Percentiles rank a stretch among this genome's conserved stretches.
phyloP scores from a whole-genome alignment of 2,888 invertebrate species.

The Teinopalpus imperialis region DNA sequence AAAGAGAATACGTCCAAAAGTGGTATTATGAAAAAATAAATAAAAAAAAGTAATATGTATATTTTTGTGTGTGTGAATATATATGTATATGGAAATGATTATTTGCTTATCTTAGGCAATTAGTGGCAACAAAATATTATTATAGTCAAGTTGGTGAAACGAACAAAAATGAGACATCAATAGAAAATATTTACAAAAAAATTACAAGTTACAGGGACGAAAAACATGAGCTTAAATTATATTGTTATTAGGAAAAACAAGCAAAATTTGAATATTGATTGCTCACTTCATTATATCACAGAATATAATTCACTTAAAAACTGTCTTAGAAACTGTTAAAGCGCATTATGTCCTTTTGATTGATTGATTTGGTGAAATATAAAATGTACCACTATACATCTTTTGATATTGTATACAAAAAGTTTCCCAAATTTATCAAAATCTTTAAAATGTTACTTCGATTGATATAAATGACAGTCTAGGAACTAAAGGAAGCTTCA shows the following conservation, averaged over 20 bases:
- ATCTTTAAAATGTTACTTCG: conserved; percentile 14
- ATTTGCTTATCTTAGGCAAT: too few species aligned
- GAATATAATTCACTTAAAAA: conserved; percentile 17
- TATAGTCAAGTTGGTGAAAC: too few species aligned
- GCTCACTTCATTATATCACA: conserved; percentile 17
- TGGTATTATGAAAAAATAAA: too few species aligned
- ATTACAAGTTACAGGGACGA: conserved; percentile 10
- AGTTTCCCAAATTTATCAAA: conserved; percentile 20
- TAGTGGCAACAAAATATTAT: too few species aligned
- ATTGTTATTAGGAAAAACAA: conserved; percentile 10
- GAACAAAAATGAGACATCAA: too few species aligned
- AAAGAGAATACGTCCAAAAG: too few species aligned
- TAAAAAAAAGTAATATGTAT: too few species aligned
- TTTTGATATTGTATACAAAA: conserved; percentile 13
- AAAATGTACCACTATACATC: conserved; percentile 11
- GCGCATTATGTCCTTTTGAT: not conserved
- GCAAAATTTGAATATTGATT: conserved; percentile 23
- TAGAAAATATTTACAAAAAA: conserved; percentile 24
- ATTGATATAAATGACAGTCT: conserved; percentile 11
- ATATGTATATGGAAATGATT: too few species aligned
- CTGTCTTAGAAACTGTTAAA: conserved; percentile 2
- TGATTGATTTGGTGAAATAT: conserved; percentile 17
- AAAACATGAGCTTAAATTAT: conserved; percentile 17
- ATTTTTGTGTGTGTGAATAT: too few species aligned
- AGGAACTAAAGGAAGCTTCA: conserved; percentile 25